Conservation (phyloP, 2,888 invertebrate species). For the Odontothrips loti region DNA sequence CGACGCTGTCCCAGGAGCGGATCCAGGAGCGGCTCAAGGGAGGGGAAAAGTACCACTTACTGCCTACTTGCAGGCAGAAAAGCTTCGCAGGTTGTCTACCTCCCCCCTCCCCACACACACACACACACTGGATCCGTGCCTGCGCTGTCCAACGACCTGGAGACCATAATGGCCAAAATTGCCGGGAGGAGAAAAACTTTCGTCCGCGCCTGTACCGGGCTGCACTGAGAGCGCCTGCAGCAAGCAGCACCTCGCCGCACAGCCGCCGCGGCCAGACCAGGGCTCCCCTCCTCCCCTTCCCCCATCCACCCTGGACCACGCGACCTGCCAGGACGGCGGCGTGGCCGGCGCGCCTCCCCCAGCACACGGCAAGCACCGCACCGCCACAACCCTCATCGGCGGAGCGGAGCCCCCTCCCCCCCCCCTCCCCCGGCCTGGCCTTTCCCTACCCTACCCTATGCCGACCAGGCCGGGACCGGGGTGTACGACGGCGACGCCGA, state of each 20-base stretch:
- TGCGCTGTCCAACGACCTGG: too few species aligned
- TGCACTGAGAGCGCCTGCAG: background rate
- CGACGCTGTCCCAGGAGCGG: too few species aligned
- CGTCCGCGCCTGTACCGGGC: background rate
- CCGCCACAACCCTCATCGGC: background rate
- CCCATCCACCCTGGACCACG: slow-evolving; percentile 10
- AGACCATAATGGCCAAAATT: too few species aligned
- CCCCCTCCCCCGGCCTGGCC: background rate
- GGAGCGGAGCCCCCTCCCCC: background rate
- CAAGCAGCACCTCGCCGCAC: background rate
- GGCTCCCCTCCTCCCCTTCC: background rate
- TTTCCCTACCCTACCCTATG: background rate
- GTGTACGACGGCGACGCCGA: too few species aligned
- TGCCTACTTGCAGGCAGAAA: too few species aligned
- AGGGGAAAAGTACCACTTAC: too few species aligned
- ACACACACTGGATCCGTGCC: too few species aligned
- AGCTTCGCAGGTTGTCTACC: too few species aligned
- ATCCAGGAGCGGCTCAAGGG: too few species aligned
- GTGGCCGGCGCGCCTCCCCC: too few species aligned
- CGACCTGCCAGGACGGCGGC: background rate
- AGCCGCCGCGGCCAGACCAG: background rate
- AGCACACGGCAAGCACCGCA: too few species aligned
- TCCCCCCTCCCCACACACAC: too few species aligned
- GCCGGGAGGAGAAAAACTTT: background rate
- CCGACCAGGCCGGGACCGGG: background rate